Conservation (phyloP, 2,888 invertebrate genomes). For the Rotaria sp. region DNA sequence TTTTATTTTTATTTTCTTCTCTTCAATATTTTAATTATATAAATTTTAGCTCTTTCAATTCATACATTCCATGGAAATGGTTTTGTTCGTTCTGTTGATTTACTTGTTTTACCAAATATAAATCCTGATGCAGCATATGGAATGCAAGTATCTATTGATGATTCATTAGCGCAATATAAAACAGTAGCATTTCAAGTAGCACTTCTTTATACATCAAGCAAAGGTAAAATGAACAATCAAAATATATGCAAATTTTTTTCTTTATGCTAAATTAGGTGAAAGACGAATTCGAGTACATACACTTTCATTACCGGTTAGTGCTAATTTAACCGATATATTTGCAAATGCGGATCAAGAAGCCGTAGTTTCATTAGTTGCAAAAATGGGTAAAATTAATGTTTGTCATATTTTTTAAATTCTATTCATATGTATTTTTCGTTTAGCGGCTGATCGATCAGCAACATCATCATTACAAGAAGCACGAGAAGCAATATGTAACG, state of each 20-base stretch:
- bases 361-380: conserved; percentile 79
- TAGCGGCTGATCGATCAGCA: conserved; percentile 80
- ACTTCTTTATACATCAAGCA: conserved; percentile 85
- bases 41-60: conserved; percentile 66
- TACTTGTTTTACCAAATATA: conserved; percentile 87
- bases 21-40: conserved; percentile 32
- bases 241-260: neutral
- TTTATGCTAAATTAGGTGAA: conserved; percentile 62
- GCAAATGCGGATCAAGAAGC: conserved; percentile 84
- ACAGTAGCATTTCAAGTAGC: conserved; percentile 95
- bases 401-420: neutral
- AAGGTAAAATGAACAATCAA: conserved; percentile 51
- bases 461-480: conserved; percentile 81
- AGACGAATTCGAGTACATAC: conserved; percentile 94
- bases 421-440: conserved; percentile 50
- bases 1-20: conserved; percentile 26
- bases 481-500: conserved; percentile 88
- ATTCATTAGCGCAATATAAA: conserved; percentile 59
- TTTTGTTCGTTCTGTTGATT: conserved; percentile 93
- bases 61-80: conserved; percentile 99
- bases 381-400: conserved; percentile 69
- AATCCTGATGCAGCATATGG: conserved; percentile 96
- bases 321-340: conserved; percentile 74
- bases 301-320: conserved; percentile 79
- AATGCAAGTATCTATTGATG: conserved; percentile 92